These are phyloP conservation scores for Vombatus ursinus DNA, from an alignment of 2,113 vertebrate species.

Conservation along the genomic window DNA sequence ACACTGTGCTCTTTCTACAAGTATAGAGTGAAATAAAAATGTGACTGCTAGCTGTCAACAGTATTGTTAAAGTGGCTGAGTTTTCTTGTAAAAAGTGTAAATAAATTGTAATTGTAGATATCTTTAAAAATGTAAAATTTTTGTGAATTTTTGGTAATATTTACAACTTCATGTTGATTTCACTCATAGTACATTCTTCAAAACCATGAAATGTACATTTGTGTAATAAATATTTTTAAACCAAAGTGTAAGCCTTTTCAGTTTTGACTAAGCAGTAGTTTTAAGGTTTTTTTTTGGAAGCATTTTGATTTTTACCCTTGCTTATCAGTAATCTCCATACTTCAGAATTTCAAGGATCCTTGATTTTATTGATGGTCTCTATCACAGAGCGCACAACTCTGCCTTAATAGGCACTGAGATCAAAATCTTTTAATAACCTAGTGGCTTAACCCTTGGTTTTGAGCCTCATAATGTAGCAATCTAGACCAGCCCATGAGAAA, in stretches of 20 bases:
- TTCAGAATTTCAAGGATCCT: not conserved
- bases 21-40: conserved; percentile 90
- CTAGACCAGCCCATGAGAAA: not conserved
- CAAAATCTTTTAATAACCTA: not conserved
- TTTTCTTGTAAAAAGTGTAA: conserved; percentile 68
- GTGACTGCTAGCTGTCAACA: conserved; percentile 30
- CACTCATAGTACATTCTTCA: conserved; percentile 81
- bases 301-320: not conserved
- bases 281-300: not conserved
- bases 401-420: not conserved
- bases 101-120: conserved; percentile 70
- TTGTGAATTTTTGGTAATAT: conserved; percentile 84
- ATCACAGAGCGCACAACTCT: not conserved
- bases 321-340: not conserved
- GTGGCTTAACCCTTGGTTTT: not conserved
- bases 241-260: conserved; percentile 51
- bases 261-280: not conserved
- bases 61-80: conserved; percentile 53
- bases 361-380: not conserved
- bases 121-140: conserved; percentile 67
- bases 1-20: conserved; percentile 96
- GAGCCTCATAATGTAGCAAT: not conserved
- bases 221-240: conserved; percentile 82
- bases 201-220: conserved; percentile 79
- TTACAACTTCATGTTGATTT: conserved; percentile 77